A percentile compares a stretch with the other conserved stretches of the same genome.
phyloP scores from a whole-genome alignment of 2,113 vertebrate genomes.

The Felis catus region DNA sequence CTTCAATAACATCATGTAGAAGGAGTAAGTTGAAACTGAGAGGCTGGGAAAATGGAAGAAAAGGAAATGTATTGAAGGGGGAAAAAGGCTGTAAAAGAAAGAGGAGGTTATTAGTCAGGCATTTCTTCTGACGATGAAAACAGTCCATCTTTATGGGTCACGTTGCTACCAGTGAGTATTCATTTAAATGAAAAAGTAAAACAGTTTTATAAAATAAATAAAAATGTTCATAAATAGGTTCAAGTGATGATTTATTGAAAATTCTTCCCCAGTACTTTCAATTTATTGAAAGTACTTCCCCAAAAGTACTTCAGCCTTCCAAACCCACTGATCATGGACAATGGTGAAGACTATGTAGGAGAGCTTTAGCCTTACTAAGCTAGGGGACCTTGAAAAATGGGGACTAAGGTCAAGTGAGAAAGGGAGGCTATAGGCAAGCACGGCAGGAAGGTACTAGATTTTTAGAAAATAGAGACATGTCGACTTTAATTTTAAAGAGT shows the following conservation, averaged over 20 bases:
- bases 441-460: not conserved
- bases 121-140: conserved; percentile 24
- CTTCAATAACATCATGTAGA: not conserved
- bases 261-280: not conserved
- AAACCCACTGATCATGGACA: not conserved
- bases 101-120: not conserved
- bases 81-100: not conserved
- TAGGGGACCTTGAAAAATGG: not conserved
- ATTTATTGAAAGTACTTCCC: not conserved
- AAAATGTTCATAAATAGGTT: not conserved
- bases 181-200: not conserved
- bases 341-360: not conserved
- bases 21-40: not conserved
- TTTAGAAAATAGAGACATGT: not conserved
- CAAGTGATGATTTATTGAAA: not conserved
- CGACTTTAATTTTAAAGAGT: not conserved
- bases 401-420: accelerated
- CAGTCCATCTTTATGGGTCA: not conserved
- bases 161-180: not conserved
- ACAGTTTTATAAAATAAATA: not conserved
- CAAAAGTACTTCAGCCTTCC: not conserved
- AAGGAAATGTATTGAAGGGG: not conserved
- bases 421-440: not conserved
- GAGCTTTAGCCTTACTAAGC: not conserved
- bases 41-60: not conserved